These are phyloP conservation scores for Frankliniella intonsa DNA, from an alignment of 2,888 invertebrate genomes.

Conservation along the genomic window DNA sequence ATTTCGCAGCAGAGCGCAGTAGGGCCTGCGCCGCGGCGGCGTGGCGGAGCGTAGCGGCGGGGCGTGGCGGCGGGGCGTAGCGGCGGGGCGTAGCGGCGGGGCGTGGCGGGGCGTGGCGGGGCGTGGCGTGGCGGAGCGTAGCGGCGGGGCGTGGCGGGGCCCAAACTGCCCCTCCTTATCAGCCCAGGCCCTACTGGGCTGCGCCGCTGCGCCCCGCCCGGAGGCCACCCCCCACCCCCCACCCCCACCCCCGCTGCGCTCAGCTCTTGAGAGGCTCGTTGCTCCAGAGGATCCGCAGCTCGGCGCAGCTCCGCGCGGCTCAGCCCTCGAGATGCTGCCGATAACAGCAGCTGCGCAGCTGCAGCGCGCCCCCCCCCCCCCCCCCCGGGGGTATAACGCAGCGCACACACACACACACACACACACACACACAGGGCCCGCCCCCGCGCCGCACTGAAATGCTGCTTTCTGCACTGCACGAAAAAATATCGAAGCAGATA, in stretches of 20 bases:
- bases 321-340: conserved; percentile 24
- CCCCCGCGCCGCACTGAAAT: neutral
- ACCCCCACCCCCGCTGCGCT: neutral
- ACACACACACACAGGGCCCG: neutral
- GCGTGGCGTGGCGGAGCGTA: neutral
- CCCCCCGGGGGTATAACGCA: conserved; percentile 3
- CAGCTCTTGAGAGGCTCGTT: conserved; percentile 19
- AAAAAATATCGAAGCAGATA: no score
- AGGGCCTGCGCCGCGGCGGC: neutral
- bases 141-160: neutral
- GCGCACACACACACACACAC: neutral
- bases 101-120: neutral
- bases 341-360: conserved; percentile 24
- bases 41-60: neutral
- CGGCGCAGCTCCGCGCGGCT: conserved; percentile 7
- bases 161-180: conserved; percentile 24
- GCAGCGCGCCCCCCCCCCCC: conserved; percentile 15
- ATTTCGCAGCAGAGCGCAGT: conserved; percentile 3
- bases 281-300: conserved; percentile 19
- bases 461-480: neutral
- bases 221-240: neutral
- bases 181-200: conserved; percentile 8
- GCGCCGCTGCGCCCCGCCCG: conserved; percentile 13
- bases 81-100: neutral
- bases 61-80: neutral